Percentiles rank a stretch among this genome's conserved stretches.
phyloP scores from a whole-genome alignment of 1,140 invertebrate species.

The Musca vetustissima region DNA sequence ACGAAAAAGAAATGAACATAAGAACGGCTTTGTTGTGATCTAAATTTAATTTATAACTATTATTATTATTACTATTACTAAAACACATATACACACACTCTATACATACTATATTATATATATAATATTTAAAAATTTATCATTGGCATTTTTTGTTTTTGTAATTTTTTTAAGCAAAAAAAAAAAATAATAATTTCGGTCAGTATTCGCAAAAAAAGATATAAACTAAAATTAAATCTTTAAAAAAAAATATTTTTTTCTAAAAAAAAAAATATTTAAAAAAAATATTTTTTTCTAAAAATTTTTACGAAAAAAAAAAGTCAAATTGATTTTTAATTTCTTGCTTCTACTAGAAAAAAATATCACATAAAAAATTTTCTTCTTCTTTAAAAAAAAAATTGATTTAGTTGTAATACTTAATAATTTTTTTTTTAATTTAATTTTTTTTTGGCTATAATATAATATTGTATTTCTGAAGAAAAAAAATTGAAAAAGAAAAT shows the following conservation, averaged over 20 bases:
- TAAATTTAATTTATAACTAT: background rate
- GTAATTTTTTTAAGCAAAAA: background rate
- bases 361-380: background rate
- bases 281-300: too few relatives aligned
- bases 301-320: too few relatives aligned
- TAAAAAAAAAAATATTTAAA: too few relatives aligned
- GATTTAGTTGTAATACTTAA: background rate
- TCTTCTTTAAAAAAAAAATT: background rate
- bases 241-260: background rate
- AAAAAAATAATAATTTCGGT: conserved; percentile 18
- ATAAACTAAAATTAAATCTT: conserved; percentile 4
- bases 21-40: conserved; percentile 22
- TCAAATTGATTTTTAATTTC: background rate
- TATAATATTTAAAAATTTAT: background rate
- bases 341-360: background rate
- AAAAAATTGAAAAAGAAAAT: conserved; percentile 5
- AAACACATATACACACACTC: background rate
- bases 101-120: too few relatives aligned
- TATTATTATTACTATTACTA: background rate
- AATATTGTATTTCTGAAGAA: background rate
- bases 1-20: background rate
- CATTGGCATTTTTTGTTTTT: conserved; percentile 4
- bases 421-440: background rate
- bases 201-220: conserved; percentile 26
- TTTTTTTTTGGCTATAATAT: background rate